Conservation (phyloP, 1,140 invertebrate species). For the Lethrus apterus region DNA sequence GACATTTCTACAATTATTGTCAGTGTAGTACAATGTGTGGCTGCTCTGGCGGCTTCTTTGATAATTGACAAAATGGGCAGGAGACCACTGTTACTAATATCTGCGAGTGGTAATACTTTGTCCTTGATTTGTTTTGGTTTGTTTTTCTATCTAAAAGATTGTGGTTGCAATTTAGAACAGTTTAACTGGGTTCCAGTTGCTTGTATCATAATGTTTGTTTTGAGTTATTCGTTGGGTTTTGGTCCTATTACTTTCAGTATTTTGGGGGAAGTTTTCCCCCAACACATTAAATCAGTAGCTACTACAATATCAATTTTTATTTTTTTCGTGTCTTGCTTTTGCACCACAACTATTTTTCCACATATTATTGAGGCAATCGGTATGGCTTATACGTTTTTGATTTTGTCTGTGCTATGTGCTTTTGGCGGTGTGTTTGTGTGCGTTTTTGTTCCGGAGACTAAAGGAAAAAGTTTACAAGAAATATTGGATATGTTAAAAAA, state of each 20-base stretch:
- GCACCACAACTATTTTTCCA: constrained; percentile 66
- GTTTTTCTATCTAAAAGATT: constrained; percentile 17
- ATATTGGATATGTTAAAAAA: constrained; percentile 15
- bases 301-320: constrained; percentile 62
- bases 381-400: constrained; percentile 64
- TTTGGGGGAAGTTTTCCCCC: constrained; percentile 70
- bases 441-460: constrained; percentile 70
- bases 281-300: constrained; percentile 62
- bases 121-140: constrained; percentile 14
- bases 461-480: constrained; percentile 62
- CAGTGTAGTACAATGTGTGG: constrained; percentile 58
- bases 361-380: constrained; percentile 51
- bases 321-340: constrained; percentile 69
- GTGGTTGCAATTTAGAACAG: neutral
- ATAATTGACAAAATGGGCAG: constrained; percentile 67
- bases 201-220: constrained; percentile 13
- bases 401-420: constrained; percentile 63
- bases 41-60: constrained; percentile 57
- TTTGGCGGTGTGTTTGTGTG: constrained; percentile 52
- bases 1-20: constrained; percentile 67
- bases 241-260: constrained; percentile 76
- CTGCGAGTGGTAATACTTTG: constrained; percentile 50
- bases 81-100: constrained; percentile 58
- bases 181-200: constrained; percentile 18
- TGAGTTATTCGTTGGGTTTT: constrained; percentile 45